Base-by-base conservation (phyloP, 2,797 vertebrate species). In the Oreortyx pictus region DNA sequence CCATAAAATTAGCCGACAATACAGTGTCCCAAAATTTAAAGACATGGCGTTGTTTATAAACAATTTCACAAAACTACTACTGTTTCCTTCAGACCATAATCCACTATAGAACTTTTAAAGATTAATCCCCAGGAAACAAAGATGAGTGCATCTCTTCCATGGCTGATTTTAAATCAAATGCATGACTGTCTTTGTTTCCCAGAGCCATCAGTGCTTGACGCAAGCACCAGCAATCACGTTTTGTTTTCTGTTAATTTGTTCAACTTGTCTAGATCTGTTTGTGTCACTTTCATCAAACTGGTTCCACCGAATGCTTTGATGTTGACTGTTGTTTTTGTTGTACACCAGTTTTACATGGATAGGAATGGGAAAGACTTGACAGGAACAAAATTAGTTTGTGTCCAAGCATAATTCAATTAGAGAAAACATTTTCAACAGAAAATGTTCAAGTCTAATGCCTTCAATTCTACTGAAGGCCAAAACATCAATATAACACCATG, bases 391-490 rank as follows among this genome's bases (percentile, higher is more conserved):
- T 33, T 25, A 35, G 3, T 29, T 86, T 54, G 47, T 5, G 64
- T 64, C n/a, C 22, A 61, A 68, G n/a, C 7, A 41, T 61, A 35
- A 49, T 52, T 65, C 27, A 52, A 1, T 18, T 1, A 56, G 61
- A 61, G 39, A 41, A 41, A 41, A 14, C 39, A 41, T 41, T 41
- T 41, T 41, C 46, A 52, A 33, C 2, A 1, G 7, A 56, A 88
- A 23, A 62, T 1, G 0, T 61, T 14, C 2, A 1, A 70, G 11
- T n/a, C 11, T 23, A 37, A 8, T 16, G 8, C 22, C 11, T 50
- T 46, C 65, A 57, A 19, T 7, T 57, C 27, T 22, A 4, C 23
- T 18, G 19, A 49, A 73, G 54, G 11, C 8, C 19, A 61, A 35
- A 66, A 47, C 2, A 7, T 13, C 25, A 62, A n/a, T 1, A 3